These are phyloP conservation scores for Lepidurus apus DNA, from an alignment of 1,140 invertebrate species.

Conservation along the genomic window DNA sequence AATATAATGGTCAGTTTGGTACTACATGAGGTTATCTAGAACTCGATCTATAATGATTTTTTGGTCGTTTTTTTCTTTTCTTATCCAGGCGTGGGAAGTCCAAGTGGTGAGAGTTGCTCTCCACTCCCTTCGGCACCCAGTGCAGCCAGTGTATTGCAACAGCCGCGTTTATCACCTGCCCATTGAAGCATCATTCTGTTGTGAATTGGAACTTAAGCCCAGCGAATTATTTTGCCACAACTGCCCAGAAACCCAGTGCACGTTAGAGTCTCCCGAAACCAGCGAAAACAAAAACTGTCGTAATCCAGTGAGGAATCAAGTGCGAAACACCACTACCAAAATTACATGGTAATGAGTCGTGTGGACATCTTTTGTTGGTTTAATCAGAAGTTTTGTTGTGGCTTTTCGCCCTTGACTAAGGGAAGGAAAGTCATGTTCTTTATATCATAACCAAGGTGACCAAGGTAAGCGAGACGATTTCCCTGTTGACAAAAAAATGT, in stretches of 20 bases:
- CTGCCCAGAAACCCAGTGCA: conserved; percentile 20
- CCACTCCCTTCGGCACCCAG: neutral
- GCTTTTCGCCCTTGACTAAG: neutral
- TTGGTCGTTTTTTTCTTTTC: neutral
- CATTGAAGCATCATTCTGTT: neutral
- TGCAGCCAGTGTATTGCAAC: neutral
- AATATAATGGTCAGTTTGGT: conserved; percentile 41
- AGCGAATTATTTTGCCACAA: neutral
- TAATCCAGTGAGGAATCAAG: neutral
- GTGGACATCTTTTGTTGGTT: neutral
- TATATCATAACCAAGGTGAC: conserved; percentile 6
- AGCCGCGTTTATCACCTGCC: conserved; percentile 8
- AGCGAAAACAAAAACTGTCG: neutral
- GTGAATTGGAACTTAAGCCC: neutral
- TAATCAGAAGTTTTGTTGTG: neutral
- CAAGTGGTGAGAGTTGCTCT: conserved; percentile 7
- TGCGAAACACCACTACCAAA: neutral
- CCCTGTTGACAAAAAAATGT: neutral
- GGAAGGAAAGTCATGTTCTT: neutral
- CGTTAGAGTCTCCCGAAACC: neutral
- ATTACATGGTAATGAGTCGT: neutral
- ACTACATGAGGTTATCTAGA: neutral
- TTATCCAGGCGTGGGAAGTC: neutral
- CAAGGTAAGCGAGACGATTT: neutral
- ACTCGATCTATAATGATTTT: neutral